Base-by-base conservation (phyloP, 2,113 vertebrate genomes). In the Pluvialis apricaria region DNA sequence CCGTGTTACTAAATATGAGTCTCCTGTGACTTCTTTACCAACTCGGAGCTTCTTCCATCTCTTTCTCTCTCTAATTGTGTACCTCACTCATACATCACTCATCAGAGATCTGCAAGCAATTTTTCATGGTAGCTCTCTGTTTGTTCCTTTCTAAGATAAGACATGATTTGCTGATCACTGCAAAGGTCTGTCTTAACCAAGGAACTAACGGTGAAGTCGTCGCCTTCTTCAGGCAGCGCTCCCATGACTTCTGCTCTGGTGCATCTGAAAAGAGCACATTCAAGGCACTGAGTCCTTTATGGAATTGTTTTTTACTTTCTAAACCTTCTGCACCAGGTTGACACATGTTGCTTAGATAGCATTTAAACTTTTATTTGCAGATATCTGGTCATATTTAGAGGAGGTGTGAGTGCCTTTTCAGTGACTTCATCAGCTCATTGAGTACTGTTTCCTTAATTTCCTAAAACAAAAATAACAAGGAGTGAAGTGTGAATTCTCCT, bases 61-160 rank as follows among this genome's bases (percentile, higher is more conserved):
- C 72, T 92, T 34, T 93, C 72, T 66, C 79, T 94, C 70, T 94
- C 94, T 91, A 92, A 94, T 96, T 94, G 86, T 77, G 92, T 82
- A 70, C 84, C 78, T 95, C 71, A 15, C 47, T 93, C 88, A 51
- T 66, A 51, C 75, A 92, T 95, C 91, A 88, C 62, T 71, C 87
- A 66, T 91, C 10, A 4, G 82, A 93, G 94, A 73, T 64, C 66
- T 92, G 86, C 75, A 86, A 26, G 75, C 36, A 47, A 2, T 88
- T 91, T 95, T 82, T 80, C 78, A 55, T 65, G 73, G 92, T n/a
- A 65, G 65, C 62, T 88, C 91, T 88, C 24, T 62, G 72, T 82
- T 90, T 75, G 21, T 82, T 94, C 86, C 82, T 90, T 66, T 75
- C 80, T 14, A 32, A 92, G 57, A 40, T 55, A 44, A 91, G 58